Conservation (phyloP, 1,140 invertebrate genomes). For the Scaptomyza hsui region DNA sequence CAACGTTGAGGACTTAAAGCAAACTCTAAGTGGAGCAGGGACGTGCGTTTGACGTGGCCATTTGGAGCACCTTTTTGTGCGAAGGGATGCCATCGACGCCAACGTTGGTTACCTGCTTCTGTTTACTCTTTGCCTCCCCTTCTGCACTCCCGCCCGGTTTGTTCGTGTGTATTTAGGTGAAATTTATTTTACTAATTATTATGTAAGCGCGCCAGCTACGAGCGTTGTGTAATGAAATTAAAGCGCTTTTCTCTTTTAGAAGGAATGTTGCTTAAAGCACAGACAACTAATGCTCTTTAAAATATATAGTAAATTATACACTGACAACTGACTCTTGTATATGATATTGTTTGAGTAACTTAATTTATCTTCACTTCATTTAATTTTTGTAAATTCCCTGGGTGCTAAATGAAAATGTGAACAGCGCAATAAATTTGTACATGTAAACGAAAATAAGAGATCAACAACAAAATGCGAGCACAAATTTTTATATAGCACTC, state of each 20-base stretch:
- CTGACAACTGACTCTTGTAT: conserved; percentile 9
- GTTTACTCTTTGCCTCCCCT: conserved; percentile 42
- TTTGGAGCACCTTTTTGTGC: conserved; percentile 54
- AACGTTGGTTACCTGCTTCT: conserved; percentile 24
- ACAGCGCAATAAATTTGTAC: conserved; percentile 65
- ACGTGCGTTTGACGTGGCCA: conserved; percentile 75
- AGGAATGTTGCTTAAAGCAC: conserved; percentile 25
- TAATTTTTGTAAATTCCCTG: conserved; percentile 47
- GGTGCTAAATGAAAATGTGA: conserved; percentile 27
- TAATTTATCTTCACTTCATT: conserved; percentile 44
- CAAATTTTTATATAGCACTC: conserved; percentile 77
- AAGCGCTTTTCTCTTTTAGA: conserved; percentile 39
- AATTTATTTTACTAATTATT: conserved; percentile 82
- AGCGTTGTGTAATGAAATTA: conserved; percentile 74
- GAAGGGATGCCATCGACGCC: conserved; percentile 4
- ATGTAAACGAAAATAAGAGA: conserved; percentile 55
- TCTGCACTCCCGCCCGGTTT: not conserved
- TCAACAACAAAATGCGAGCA: conserved; percentile 56
- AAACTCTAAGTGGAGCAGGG: conserved; percentile 60
- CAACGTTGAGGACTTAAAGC: conserved; percentile 48
- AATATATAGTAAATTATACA: not conserved
- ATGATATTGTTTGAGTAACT: conserved; percentile 51
- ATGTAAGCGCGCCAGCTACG: conserved; percentile 61
- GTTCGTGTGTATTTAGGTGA: conserved; percentile 71
- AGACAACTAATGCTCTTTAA: not conserved